Evolutionary conservation across 2,113 vertebrate genomes (phyloP), one percentile per base, ranked within the genome.

Genomic region (Nerophis lumbriciformis): DNA sequence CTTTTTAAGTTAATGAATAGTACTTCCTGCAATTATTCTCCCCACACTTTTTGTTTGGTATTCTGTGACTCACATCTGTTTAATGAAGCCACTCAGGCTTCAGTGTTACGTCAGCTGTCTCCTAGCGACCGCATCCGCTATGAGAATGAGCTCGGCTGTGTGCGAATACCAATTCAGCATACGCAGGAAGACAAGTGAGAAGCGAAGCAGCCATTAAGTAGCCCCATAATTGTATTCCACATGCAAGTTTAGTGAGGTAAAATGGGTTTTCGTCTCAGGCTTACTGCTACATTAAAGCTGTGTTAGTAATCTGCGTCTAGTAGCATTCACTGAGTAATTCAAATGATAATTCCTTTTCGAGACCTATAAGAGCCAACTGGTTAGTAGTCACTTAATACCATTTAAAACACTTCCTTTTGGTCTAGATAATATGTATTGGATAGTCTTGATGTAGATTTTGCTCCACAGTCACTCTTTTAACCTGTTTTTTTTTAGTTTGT

Each of bases 211-310:
- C 49, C 57, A 63, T 74, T 76, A 48, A 60, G 16, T 16, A 48
- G 55, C 59, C 35, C 53, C 7, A 74, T 62, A 66, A 71, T 77
- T 65, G 55, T 71, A 71, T 75, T 61, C 72, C 71, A 73, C 19
- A 73, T 65, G 60, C 60, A 42, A 65, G 48, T 63, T 13, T 0
- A 39, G 58, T 57, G 35, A 70, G 65, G 59, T 73, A 45, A 78
- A 80, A 19, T 59, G 59, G 65, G 6, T 71, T 80, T 81, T 56
- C 68, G 61, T 59, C 69, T 76, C 69, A 69, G 72, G 70, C 61
- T 63, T 64, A 74, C n/a, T 65, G 68, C 79, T 68, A 73, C 67
- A 71, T 55, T 63, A 53, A 66, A 65, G 57, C 70, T 59, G 66
- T 45, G 14, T 76, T 61, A 77, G 75, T 73, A 76, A 72, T 48